phyloP scores from a whole-genome alignment of 2,888 invertebrate genomes.

The Eupithecia dodoneata region DNA sequence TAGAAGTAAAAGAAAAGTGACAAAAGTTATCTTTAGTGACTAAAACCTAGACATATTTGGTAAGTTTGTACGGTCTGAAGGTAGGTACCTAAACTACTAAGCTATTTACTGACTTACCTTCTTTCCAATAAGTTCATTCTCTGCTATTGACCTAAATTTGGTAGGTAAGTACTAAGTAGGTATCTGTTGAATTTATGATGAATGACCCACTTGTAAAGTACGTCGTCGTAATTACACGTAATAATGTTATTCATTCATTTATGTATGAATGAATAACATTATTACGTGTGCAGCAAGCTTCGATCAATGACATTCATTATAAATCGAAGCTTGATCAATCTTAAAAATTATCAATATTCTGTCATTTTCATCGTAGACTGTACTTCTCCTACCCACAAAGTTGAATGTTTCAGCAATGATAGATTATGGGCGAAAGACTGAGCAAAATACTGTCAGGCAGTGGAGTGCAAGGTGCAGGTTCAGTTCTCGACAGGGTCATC shows the following conservation, averaged over 20 bases:
- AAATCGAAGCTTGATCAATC: too few species aligned
- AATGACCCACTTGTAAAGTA: not conserved
- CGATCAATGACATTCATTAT: too few species aligned
- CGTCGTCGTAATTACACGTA: too few species aligned
- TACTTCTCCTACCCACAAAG: not conserved
- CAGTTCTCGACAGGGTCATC: slow-evolving; percentile 94
- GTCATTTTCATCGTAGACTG: not conserved
- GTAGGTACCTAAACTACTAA: not conserved
- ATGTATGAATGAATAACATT: too few species aligned
- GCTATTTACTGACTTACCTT: not conserved
- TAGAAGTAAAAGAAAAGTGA: slow-evolving; percentile 7
- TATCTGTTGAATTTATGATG: not conserved
- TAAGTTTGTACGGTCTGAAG: not conserved
- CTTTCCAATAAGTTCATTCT: not conserved
- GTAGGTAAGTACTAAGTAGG: too few species aligned
- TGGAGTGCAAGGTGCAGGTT: slow-evolving; percentile 86
- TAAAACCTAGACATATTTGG: not conserved
- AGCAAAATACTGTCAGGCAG: slow-evolving; percentile 76
- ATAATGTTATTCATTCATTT: too few species aligned
- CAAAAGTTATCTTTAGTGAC: not conserved
- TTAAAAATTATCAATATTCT: too few species aligned
- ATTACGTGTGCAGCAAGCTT: too few species aligned
- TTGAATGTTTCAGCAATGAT: slow-evolving; percentile 16
- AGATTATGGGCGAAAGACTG: slow-evolving; percentile 70
- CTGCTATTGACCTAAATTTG: not conserved